A percentile compares a stretch with the other conserved stretches of the same genome.
Evolutionary conservation across 2,888 invertebrate species (phyloP).

Genomic region (Neoascia interrupta): DNA sequence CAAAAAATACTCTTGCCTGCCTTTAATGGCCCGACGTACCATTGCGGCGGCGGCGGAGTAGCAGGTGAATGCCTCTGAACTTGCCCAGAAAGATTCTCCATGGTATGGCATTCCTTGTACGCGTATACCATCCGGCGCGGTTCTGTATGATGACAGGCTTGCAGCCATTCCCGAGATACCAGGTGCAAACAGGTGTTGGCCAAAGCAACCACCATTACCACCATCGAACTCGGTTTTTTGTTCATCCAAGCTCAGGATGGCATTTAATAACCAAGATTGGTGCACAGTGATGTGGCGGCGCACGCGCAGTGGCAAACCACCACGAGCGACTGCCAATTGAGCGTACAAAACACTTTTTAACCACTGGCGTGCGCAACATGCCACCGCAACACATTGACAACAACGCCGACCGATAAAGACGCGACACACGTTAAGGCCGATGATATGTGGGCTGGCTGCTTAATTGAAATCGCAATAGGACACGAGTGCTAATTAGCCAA

Average conservation of each 20-base stretch:
- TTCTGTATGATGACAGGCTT: constrained; percentile 51
- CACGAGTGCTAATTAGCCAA: constrained; percentile 63
- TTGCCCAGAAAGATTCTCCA: neutral
- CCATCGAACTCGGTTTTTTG: constrained; percentile 16
- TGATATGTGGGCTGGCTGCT: constrained; percentile 62
- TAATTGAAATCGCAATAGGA: constrained; percentile 69
- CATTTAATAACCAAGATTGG: constrained; percentile 60
- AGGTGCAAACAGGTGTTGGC: constrained; percentile 67
- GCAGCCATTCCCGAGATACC: constrained; percentile 40
- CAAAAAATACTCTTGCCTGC: constrained; percentile 34
- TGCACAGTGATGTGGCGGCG: constrained; percentile 36
- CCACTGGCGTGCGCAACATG: constrained; percentile 22
- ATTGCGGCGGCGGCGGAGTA: constrained; percentile 3
- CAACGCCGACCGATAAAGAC: constrained; percentile 31
- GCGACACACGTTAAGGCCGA: constrained; percentile 35
- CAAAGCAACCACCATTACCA: constrained; percentile 31
- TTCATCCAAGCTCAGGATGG: constrained; percentile 57
- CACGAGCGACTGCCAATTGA: constrained; percentile 47
- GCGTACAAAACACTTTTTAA: constrained; percentile 46
- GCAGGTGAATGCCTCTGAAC: constrained; percentile 60
- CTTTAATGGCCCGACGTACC: constrained; percentile 50
- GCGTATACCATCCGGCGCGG: constrained; percentile 5
- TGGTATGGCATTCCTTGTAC: constrained; percentile 12
- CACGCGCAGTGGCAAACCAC: constrained; percentile 29
- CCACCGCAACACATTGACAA: constrained; percentile 43